Percentiles rank a stretch among this genome's conserved stretches.
These are phyloP conservation scores for Formica aserva DNA, from an alignment of 2,888 invertebrate species.

Conservation along the genomic window DNA sequence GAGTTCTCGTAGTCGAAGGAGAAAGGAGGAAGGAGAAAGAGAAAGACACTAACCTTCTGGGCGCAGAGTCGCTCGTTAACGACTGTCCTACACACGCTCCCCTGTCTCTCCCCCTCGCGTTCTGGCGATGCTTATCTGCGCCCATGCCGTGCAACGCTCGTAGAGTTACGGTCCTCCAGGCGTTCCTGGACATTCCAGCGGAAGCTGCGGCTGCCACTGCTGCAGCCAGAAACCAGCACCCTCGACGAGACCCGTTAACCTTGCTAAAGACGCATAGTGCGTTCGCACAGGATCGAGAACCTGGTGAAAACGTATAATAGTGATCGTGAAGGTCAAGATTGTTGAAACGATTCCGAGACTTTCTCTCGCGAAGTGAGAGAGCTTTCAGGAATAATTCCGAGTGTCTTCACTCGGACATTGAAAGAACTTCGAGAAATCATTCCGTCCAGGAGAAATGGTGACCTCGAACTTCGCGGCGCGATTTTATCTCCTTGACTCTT, in stretches of 20 bases:
- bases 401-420: neutral
- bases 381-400: neutral
- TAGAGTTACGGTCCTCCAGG: slow-evolving; percentile 71
- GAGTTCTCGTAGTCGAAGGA: slow-evolving; percentile 33
- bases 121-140: slow-evolving; percentile 78
- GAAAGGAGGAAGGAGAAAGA: slow-evolving; percentile 35
- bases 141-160: slow-evolving; percentile 59
- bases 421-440: slow-evolving; percentile 1
- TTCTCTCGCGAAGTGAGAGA: neutral
- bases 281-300: slow-evolving; percentile 39
- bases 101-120: slow-evolving; percentile 63
- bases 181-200: slow-evolving; percentile 74
- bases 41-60: slow-evolving; percentile 66
- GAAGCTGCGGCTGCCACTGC: slow-evolving; percentile 57
- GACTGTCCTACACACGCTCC: slow-evolving; percentile 77
- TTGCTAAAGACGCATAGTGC: slow-evolving; percentile 27
- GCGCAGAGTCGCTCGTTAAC: slow-evolving; percentile 76
- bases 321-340: neutral
- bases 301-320: slow-evolving; percentile 61
- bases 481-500: slow-evolving; percentile 42
- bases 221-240: slow-evolving; percentile 58
- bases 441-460: neutral
- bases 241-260: slow-evolving; percentile 61
- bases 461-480: slow-evolving; percentile 22
- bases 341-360: too few species aligned